Percentiles rank a stretch among this genome's conserved stretches.
phyloP scores from a whole-genome alignment of 2,888 invertebrate species.

The Thyatira batis region DNA sequence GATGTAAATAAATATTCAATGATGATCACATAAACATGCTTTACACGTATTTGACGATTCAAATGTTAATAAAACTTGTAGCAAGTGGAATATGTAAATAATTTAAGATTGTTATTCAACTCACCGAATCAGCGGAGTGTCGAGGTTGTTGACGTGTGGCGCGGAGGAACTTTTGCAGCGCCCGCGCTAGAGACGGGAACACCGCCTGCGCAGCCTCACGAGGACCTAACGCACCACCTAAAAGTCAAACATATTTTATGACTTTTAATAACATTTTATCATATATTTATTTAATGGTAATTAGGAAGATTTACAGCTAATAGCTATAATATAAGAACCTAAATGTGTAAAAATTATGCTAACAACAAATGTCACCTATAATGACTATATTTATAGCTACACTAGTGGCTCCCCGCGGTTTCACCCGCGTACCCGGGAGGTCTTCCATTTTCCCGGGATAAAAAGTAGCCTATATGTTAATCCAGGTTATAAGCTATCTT shows the following conservation, averaged over 20 bases:
- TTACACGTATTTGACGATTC: background rate
- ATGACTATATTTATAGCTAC: too few species aligned
- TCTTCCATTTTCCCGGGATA: too few species aligned
- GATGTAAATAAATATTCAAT: background rate
- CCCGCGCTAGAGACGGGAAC: conserved; percentile 97
- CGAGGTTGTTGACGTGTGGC: conserved; percentile 98
- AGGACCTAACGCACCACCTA: conserved; percentile 92
- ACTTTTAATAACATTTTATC: too few species aligned
- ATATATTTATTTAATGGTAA: too few species aligned
- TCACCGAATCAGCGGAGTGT: conserved; percentile 94
- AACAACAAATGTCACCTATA: too few species aligned
- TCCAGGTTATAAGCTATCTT: too few species aligned
- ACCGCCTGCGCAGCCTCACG: conserved; percentile 98
- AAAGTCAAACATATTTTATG: background rate
- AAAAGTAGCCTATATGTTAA: too few species aligned
- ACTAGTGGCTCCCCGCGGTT: too few species aligned
- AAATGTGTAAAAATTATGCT: too few species aligned
- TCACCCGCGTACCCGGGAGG: too few species aligned
- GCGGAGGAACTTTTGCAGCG: conserved; percentile 97
- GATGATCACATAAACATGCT: background rate
- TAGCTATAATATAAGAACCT: too few species aligned
- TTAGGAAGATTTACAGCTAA: too few species aligned
- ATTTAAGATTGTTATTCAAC: conserved; percentile 12
- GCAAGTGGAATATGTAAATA: conserved; percentile 10
- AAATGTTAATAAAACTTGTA: background rate